These are phyloP conservation scores for Ochropleura plecta DNA, from an alignment of 2,888 invertebrate species.

Conservation along the genomic window DNA sequence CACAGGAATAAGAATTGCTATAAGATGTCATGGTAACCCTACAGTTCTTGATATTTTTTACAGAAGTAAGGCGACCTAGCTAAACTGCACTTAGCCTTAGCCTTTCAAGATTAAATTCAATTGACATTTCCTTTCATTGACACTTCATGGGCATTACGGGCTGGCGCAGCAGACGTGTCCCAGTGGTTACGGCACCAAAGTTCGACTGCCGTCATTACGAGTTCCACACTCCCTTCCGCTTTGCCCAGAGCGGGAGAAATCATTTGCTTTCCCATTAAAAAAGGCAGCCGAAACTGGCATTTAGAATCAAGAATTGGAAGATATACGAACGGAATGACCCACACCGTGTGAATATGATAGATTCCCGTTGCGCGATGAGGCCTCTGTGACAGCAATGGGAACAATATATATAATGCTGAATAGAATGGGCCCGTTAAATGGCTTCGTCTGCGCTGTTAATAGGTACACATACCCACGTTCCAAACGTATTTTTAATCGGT, in stretches of 20 bases:
- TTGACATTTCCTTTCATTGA: neutral
- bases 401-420: too few species aligned
- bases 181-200: neutral
- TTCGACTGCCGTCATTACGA: neutral
- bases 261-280: too few species aligned
- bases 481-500: neutral
- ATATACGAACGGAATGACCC: neutral
- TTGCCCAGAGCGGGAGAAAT: too few species aligned
- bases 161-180: neutral
- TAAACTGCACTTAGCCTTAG: neutral
- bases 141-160: neutral
- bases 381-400: neutral
- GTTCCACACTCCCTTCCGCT: too few species aligned
- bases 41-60: too few species aligned
- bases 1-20: too few species aligned
- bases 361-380: neutral
- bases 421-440: neutral
- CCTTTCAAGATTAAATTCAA: slow-evolving; percentile 1
- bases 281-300: neutral
- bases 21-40: too few species aligned
- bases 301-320: too few species aligned
- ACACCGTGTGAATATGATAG: neutral
- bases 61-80: too few species aligned
- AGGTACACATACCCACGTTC: neutral
- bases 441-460: neutral